These are phyloP conservation scores for Spilogale gracilis DNA, from an alignment of 2,113 vertebrate species.

Conservation along the genomic window DNA sequence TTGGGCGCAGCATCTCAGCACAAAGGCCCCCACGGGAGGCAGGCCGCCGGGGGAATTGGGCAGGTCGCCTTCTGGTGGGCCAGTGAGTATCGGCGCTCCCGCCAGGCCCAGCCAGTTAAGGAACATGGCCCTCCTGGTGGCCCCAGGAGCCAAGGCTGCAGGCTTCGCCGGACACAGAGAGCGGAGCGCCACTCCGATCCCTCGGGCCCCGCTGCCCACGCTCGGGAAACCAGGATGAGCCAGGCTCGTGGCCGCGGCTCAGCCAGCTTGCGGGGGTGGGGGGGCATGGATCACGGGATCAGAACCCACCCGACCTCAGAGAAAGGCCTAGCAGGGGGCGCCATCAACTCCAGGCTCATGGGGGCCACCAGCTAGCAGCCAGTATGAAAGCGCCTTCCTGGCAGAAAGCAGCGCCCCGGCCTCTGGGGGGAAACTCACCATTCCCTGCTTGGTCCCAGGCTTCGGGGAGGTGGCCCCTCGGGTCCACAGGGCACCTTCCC, in stretches of 20 bases:
- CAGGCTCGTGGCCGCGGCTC: neutral
- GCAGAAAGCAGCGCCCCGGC: neutral
- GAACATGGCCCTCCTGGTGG: neutral
- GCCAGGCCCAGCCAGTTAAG: too few species aligned
- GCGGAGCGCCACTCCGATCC: neutral
- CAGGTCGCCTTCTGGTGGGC: too few species aligned
- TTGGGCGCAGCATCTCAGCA: too few species aligned
- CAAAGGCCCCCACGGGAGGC: neutral
- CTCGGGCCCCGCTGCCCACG: neutral
- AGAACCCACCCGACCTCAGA: neutral
- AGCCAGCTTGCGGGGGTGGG: too few species aligned
- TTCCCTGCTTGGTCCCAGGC: neutral
- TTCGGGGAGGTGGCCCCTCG: neutral
- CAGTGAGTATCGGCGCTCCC: too few species aligned
- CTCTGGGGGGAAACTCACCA: neutral
- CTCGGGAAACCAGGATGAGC: neutral
- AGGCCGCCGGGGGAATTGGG: neutral
- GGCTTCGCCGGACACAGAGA: neutral
- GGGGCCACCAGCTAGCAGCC: accelerated
- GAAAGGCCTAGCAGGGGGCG: neutral
- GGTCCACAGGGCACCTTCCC: neutral
- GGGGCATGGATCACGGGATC: too few species aligned
- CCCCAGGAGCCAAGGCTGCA: neutral
- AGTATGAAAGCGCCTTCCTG: neutral
- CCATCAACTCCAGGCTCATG: too few species aligned